Evolutionary conservation across 2,888 invertebrate genomes (phyloP).

Genomic region (Griposia aprilina): DNA sequence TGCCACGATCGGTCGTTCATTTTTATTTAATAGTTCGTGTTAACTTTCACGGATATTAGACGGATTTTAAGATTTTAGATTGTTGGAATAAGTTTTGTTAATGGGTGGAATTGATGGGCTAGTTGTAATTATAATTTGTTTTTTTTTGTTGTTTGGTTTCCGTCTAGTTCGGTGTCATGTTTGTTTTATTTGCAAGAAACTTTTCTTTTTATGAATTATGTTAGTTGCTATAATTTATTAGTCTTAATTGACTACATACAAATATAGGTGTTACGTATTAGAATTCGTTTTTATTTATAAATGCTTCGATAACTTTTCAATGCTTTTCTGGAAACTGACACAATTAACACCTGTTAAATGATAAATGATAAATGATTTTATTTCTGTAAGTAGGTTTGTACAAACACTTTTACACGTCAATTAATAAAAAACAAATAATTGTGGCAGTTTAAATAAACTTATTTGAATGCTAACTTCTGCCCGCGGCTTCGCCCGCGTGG

Average conservation of each 20-base stretch:
- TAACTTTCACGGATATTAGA: constrained; percentile 74
- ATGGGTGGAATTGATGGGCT: constrained; percentile 44
- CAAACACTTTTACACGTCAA: too few relatives aligned
- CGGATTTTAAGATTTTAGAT: constrained; percentile 71
- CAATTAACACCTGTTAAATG: too few relatives aligned
- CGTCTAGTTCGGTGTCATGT: background rate
- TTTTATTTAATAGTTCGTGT: constrained; percentile 83
- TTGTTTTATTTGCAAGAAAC: background rate
- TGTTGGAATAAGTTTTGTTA: constrained; percentile 45
- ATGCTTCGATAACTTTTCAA: background rate
- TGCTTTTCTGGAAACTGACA: background rate
- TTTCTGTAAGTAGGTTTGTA: too few relatives aligned
- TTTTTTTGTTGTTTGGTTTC: background rate
- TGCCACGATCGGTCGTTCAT: constrained; percentile 83
- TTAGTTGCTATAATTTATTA: background rate
- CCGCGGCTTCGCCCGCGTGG: too few relatives aligned
- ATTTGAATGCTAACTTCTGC: background rate
- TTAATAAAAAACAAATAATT: too few relatives aligned
- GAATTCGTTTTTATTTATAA: background rate
- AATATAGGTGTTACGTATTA: background rate
- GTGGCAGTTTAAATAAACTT: too few relatives aligned
- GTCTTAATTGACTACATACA: background rate
- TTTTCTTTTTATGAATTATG: background rate
- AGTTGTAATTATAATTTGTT: background rate
- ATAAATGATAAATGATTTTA: too few relatives aligned